Evolutionary conservation across 1,140 invertebrate genomes (phyloP).

Genomic region (Solenopsis fugax): DNA sequence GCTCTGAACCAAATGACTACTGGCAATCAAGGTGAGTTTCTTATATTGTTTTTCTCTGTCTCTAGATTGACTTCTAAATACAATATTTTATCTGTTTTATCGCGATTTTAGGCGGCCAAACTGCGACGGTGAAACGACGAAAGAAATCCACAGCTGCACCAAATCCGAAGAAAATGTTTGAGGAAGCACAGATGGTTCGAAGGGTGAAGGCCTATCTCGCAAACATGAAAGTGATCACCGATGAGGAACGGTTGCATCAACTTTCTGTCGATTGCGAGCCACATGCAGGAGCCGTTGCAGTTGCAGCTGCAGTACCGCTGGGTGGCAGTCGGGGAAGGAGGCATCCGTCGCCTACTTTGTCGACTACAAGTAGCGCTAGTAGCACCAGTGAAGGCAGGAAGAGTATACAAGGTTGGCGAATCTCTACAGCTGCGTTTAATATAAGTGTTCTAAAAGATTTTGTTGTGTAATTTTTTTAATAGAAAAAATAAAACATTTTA

Average conservation of each 20-base stretch:
- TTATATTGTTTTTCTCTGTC: slow-evolving; percentile 11
- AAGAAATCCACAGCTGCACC: slow-evolving; percentile 97
- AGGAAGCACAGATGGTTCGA: slow-evolving; percentile 99
- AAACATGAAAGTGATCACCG: slow-evolving; percentile 96
- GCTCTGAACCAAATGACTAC: slow-evolving; percentile 95
- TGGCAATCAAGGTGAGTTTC: slow-evolving; percentile 85
- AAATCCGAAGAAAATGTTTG: slow-evolving; percentile 99
- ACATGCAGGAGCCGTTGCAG: slow-evolving; percentile 87
- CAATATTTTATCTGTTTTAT: not conserved
- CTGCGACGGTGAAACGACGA: slow-evolving; percentile 95
- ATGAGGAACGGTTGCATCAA: slow-evolving; percentile 96
- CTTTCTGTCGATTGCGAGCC: slow-evolving; percentile 97
- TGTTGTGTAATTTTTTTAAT: not conserved
- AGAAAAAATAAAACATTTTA: too few relatives aligned
- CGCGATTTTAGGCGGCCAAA: slow-evolving; percentile 81
- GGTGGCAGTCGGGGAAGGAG: slow-evolving; percentile 88
- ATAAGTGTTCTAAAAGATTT: slow-evolving; percentile 7
- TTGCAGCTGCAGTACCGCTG: slow-evolving; percentile 85
- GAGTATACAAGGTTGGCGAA: slow-evolving; percentile 84
- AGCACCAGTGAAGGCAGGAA: slow-evolving; percentile 94
- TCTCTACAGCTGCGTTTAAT: not conserved
- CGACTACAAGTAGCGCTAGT: slow-evolving; percentile 95
- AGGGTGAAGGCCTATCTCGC: slow-evolving; percentile 98
- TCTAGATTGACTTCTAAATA: not conserved
- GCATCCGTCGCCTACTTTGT: slow-evolving; percentile 95